phyloP scores from a whole-genome alignment of 2,888 invertebrate genomes.

The Polylopha cassiicola region DNA sequence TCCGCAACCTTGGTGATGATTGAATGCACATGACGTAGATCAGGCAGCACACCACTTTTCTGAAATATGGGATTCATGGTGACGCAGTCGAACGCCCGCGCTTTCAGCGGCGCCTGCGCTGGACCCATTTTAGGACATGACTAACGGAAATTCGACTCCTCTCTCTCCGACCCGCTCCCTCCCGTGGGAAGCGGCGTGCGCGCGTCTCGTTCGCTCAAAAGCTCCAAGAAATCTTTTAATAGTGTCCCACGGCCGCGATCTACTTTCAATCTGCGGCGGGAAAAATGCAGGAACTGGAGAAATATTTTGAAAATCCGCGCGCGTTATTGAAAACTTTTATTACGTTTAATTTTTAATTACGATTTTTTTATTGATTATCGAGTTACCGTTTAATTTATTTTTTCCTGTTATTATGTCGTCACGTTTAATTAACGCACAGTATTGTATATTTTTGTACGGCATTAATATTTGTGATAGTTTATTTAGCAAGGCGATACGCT shows the following conservation, averaged over 20 bases:
- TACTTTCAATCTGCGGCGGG: slow-evolving; percentile 75
- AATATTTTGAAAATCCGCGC: slow-evolving; percentile 47
- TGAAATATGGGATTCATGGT: slow-evolving; percentile 73
- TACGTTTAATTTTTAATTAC: slow-evolving; percentile 3
- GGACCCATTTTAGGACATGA: slow-evolving; percentile 85
- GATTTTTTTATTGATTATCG: slow-evolving; percentile 4
- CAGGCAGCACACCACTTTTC: slow-evolving; percentile 57
- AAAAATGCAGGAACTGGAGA: slow-evolving; percentile 57
- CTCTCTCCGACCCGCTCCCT: slow-evolving; percentile 71
- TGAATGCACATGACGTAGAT: slow-evolving; percentile 57
- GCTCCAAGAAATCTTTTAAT: slow-evolving; percentile 78
- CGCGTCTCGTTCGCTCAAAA: slow-evolving; percentile 71
- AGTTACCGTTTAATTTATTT: slow-evolving; percentile 2
- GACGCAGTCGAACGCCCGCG: slow-evolving; percentile 75
- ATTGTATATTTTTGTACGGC: too few species aligned
- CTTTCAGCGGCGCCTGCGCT: slow-evolving; percentile 77
- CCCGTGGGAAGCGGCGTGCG: slow-evolving; percentile 60
- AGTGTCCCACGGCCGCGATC: slow-evolving; percentile 78
- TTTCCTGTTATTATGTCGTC: slow-evolving; percentile 12
- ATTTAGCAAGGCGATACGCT: slow-evolving; percentile 10
- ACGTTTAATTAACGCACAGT: slow-evolving; percentile 5
- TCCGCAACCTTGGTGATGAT: slow-evolving; percentile 41
- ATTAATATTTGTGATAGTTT: background rate
- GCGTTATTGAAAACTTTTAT: slow-evolving; percentile 23
- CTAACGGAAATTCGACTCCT: slow-evolving; percentile 81